Base-by-base conservation (phyloP, 2,797 vertebrate genomes). In the Neoniphon sammara region DNA sequence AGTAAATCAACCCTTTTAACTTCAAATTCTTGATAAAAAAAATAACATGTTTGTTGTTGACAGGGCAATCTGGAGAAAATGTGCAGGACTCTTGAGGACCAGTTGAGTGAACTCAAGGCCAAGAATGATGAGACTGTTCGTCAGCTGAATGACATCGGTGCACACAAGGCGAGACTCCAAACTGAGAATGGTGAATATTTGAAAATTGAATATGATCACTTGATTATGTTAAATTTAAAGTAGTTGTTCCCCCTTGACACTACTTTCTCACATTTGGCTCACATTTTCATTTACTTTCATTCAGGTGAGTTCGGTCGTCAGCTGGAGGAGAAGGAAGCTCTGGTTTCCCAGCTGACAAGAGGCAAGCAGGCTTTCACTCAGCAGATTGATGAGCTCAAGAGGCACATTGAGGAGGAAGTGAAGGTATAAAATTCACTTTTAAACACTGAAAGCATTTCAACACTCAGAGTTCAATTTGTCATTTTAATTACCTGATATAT, bases 11-110 rank as follows among this genome's bases (percentile, higher is more conserved):
- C 7, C 7, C 5, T 6, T 8, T 6, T 8, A 34, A 8, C 31
- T 6, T 34, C 1, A 34, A 1, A 8, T 5, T 34, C 7, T 27
- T 27, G 25, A 46, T 46, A 27, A 27, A 27, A n/a, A n/a, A 27
- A 27, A 27, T 6, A 34, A 20, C 4, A 2, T 50, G 18, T 63
- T 3, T 20, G 42, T 14, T 39, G 20, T 31, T 59, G 0, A 70
- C 12, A 97, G 96, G 92, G 94, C 39, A 96, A 96, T 36, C 88
- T 96, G 65, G 96, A 97, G 77, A 97, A 93, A 91, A 93, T 96
- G 88, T 95, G 94, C 75, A 93, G 93, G 5, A 90, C 93, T 2
- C 88, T 96, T 27, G 96, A 97, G 82, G 96, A 97, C 68, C 95
- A 96, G 18, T 0, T 95, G 7, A 95, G 88, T 34, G 96, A 97